A percentile compares a stretch with the other conserved stretches of the same genome.
Conservation (phyloP, 2,113 vertebrate species). For the Notarius lentiginosus region DNA sequence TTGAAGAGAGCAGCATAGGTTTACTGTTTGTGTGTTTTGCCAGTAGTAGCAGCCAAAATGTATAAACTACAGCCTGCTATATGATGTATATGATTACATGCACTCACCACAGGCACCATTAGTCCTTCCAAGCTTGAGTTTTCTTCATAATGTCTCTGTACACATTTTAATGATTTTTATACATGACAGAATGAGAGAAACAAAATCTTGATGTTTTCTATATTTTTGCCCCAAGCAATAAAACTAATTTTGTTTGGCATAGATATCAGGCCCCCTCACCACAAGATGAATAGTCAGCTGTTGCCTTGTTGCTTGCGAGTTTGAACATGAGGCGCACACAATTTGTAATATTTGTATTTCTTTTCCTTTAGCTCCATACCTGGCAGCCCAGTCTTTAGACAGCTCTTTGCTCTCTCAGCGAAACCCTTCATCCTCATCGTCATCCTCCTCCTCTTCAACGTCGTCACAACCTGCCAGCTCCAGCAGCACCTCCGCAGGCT, state of each 20-base stretch:
- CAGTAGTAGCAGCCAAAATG: background rate
- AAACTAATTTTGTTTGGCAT: background rate
- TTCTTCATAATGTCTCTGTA: background rate
- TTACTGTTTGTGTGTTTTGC: background rate
- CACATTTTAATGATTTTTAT: background rate
- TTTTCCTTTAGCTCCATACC: slow-evolving; percentile 82
- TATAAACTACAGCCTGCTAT: background rate
- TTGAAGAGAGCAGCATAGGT: background rate
- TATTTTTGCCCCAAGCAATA: background rate
- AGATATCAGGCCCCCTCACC: background rate
- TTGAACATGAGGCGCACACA: background rate
- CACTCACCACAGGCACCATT: background rate
- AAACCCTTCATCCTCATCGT: slow-evolving; percentile 75
- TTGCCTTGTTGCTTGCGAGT: background rate
- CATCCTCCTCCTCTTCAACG: slow-evolving; percentile 71
- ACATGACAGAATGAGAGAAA: background rate
- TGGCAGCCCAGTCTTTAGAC: slow-evolving; percentile 91
- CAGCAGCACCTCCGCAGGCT: slow-evolving; percentile 74
- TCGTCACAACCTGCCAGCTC: slow-evolving; percentile 68
- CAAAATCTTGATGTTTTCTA: background rate
- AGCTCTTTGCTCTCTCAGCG: slow-evolving; percentile 88
- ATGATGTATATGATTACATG: background rate
- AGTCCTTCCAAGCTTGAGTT: background rate
- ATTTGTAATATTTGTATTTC: slow-evolving; percentile 19
- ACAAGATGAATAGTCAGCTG: background rate